Evolutionary conservation across 2,113 vertebrate genomes (phyloP).

Genomic region (Bagarius yarrelli): DNA sequence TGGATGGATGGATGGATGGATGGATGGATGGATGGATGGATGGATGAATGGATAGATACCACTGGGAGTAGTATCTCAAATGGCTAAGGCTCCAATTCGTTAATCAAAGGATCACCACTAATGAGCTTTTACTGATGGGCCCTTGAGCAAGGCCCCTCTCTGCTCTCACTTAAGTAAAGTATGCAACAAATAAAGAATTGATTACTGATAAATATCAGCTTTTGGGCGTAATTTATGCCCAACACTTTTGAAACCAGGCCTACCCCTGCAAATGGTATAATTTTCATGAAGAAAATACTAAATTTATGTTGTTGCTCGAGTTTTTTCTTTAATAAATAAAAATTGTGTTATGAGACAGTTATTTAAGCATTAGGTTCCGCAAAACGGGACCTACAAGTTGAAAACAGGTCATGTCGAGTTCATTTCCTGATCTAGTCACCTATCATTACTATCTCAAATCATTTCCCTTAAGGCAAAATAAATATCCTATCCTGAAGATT

Average conservation of each 20-base stretch:
- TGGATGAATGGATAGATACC: too few species aligned
- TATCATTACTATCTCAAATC: background rate
- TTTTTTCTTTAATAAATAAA: too few species aligned
- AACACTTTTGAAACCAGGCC: background rate
- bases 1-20: too few species aligned
- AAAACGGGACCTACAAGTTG: background rate
- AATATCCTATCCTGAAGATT: constrained; percentile 57
- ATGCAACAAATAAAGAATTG: too few species aligned
- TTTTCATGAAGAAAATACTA: background rate
- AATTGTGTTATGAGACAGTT: background rate
- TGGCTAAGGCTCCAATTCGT: too few species aligned
- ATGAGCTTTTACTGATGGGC: too few species aligned
- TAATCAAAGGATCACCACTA: too few species aligned
- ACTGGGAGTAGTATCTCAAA: too few species aligned
- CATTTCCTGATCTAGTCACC: background rate
- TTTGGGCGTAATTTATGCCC: background rate
- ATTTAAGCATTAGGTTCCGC: background rate
- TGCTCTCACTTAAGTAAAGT: too few species aligned
- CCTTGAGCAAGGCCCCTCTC: too few species aligned
- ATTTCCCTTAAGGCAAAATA: background rate
- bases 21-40: too few species aligned
- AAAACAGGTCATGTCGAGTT: background rate
- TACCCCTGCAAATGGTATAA: background rate
- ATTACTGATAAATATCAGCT: background rate
- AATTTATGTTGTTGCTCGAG: background rate